A percentile compares a stretch with the other conserved stretches of the same genome.
These are phyloP conservation scores for Syritta pipiens DNA, from an alignment of 2,888 invertebrate species.

Conservation along the genomic window DNA sequence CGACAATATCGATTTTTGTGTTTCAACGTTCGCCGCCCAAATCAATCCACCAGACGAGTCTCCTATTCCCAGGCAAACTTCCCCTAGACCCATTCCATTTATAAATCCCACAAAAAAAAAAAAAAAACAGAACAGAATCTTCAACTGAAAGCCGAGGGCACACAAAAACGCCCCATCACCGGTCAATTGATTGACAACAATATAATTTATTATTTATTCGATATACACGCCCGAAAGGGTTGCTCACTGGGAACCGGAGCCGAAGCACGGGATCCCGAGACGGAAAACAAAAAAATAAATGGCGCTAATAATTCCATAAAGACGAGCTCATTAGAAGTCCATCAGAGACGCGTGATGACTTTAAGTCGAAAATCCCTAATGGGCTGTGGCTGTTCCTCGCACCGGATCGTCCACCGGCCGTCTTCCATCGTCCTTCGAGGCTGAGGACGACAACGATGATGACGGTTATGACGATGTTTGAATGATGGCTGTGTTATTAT, in stretches of 20 bases:
- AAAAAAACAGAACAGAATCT: slow-evolving; percentile 24
- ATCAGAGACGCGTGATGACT: slow-evolving; percentile 70
- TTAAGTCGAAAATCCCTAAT: slow-evolving; percentile 65
- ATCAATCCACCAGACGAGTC: not conserved
- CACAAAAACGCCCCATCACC: slow-evolving; percentile 34
- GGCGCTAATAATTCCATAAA: slow-evolving; percentile 72
- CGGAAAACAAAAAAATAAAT: slow-evolving; percentile 66
- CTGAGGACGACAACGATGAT: slow-evolving; percentile 23
- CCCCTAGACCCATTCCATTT: not conserved
- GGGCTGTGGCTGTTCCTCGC: slow-evolving; percentile 52
- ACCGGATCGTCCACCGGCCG: not conserved
- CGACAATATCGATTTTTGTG: not conserved
- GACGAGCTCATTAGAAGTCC: slow-evolving; percentile 71
- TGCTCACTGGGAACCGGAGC: slow-evolving; percentile 1
- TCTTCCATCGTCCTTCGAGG: not conserved
- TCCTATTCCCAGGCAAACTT: too few species aligned
- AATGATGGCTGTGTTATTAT: slow-evolving; percentile 65
- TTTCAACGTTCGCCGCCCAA: too few species aligned
- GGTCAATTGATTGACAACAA: slow-evolving; percentile 66
- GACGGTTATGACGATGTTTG: slow-evolving; percentile 63
- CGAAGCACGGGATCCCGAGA: not conserved
- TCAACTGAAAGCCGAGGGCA: slow-evolving; percentile 2
- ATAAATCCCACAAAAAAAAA: too few species aligned
- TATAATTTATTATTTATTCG: slow-evolving; percentile 69
- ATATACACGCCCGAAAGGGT: slow-evolving; percentile 34